These are phyloP conservation scores for Sitobion miscanthi DNA, from an alignment of 1,140 invertebrate genomes.

Conservation along the genomic window DNA sequence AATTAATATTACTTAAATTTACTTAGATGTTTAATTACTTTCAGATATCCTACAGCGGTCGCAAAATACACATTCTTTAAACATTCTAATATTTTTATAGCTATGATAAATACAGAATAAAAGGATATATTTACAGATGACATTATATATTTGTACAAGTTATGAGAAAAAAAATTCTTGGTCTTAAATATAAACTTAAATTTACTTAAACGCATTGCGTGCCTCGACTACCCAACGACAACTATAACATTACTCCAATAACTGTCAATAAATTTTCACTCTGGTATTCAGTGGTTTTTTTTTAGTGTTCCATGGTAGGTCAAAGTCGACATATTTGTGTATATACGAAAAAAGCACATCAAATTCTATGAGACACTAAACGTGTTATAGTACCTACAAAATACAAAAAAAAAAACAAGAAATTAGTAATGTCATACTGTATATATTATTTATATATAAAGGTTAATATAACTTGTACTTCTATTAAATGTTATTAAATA, in stretches of 20 bases:
- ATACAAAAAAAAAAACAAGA: background rate
- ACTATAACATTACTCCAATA: background rate
- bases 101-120: slow-evolving; percentile 3
- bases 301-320: background rate
- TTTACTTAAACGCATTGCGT: background rate
- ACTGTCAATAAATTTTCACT: background rate
- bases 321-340: no score
- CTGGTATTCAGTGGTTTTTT: background rate
- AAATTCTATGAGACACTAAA: background rate
- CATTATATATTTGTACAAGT: slow-evolving; percentile 19
- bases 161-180: background rate
- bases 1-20: background rate
- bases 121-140: background rate
- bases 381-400: background rate
- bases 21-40: slow-evolving; percentile 37
- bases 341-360: background rate
- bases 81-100: background rate
- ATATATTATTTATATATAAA: background rate
- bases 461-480: background rate
- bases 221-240: background rate
- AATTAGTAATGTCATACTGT: background rate
- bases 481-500: slow-evolving; percentile 5
- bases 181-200: no score
- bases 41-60: slow-evolving; percentile 53
- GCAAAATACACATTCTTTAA: slow-evolving; percentile 47